A percentile compares a stretch with the other conserved stretches of the same genome.
These are phyloP conservation scores for Sthenelais limicola DNA, from an alignment of 2,888 invertebrate genomes.

Conservation along the genomic window DNA sequence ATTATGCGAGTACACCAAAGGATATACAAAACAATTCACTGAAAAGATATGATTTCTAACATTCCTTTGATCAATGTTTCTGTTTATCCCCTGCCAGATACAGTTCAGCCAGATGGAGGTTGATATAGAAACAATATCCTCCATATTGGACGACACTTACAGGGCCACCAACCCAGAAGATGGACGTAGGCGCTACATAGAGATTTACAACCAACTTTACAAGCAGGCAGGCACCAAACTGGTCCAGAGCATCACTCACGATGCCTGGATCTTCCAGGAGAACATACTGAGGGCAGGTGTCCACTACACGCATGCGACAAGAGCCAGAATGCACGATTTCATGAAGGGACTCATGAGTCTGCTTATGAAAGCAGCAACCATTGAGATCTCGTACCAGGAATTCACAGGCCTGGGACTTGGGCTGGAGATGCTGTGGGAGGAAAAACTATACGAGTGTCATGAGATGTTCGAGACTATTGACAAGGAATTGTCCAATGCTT, in stretches of 20 bases:
- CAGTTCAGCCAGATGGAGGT: too few relatives aligned
- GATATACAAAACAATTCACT: too few relatives aligned
- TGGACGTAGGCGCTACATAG: too few relatives aligned
- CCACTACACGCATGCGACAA: not conserved
- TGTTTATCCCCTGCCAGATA: too few relatives aligned
- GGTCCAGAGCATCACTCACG: not conserved
- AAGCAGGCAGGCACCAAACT: not conserved
- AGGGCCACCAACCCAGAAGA: too few relatives aligned
- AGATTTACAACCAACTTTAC: too few relatives aligned
- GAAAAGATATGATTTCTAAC: too few relatives aligned
- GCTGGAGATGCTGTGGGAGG: not conserved
- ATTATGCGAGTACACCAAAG: too few relatives aligned
- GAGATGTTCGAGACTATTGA: not conserved
- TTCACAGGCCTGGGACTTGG: not conserved
- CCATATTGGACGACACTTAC: too few relatives aligned
- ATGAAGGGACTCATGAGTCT: conserved; percentile 7
- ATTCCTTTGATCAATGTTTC: too few relatives aligned
- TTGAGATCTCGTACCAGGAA: conserved; percentile 6
- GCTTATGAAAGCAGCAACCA: conserved; percentile 5
- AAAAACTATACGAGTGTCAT: not conserved
- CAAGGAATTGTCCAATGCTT: not conserved
- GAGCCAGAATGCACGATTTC: not conserved
- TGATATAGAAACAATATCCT: too few relatives aligned
- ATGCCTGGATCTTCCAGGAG: conserved; percentile 8
- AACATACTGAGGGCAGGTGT: conserved; percentile 16